These are phyloP conservation scores for Zaprionus taronus DNA, from an alignment of 1,140 invertebrate genomes.

Conservation along the genomic window DNA sequence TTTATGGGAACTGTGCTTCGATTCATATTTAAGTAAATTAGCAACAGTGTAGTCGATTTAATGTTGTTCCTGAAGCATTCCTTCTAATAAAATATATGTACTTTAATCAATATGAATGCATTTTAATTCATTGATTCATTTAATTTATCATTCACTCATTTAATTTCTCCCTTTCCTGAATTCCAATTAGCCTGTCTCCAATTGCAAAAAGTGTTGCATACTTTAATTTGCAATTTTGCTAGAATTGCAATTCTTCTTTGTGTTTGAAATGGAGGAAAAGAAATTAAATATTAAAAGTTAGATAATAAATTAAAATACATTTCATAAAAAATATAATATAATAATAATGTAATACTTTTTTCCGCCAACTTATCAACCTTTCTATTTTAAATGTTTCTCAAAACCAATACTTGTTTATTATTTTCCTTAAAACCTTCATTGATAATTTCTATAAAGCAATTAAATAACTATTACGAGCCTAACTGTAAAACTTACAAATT, in stretches of 20 bases:
- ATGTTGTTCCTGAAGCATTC: conserved; percentile 3
- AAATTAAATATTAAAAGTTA: too few species aligned
- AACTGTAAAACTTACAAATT: background rate
- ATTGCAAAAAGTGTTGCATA: conserved; percentile 6
- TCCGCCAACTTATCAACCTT: too few species aligned
- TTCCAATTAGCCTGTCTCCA: too few species aligned
- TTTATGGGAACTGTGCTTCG: background rate
- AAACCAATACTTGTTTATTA: background rate
- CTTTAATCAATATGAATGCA: background rate
- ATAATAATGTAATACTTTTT: too few species aligned
- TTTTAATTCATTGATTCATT: background rate
- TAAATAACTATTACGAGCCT: too few species aligned
- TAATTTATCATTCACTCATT: too few species aligned
- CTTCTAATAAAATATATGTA: background rate
- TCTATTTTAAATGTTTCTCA: background rate
- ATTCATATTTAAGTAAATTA: background rate
- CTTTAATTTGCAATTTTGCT: background rate
- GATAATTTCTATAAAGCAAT: too few species aligned
- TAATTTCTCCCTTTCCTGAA: too few species aligned
- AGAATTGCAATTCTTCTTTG: background rate
- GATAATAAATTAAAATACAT: too few species aligned
- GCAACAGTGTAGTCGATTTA: background rate
- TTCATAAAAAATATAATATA: too few species aligned
- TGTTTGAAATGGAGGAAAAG: too few species aligned
- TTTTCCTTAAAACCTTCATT: background rate